phyloP scores from a whole-genome alignment of 1,140 invertebrate genomes.

The Drosophila nigromelanica region DNA sequence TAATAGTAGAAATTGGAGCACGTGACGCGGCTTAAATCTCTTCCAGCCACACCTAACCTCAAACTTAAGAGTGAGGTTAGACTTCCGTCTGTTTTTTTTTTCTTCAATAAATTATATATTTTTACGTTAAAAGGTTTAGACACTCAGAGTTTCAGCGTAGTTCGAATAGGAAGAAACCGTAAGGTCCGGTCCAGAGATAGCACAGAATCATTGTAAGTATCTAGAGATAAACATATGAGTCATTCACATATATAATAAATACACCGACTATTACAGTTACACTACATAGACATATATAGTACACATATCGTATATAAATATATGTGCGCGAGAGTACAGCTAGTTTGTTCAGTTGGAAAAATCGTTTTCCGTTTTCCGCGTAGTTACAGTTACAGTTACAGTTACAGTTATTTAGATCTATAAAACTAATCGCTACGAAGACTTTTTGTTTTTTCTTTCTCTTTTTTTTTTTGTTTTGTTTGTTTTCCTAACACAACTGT shows the following conservation, averaged over 20 bases:
- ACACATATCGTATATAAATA: slow-evolving; percentile 22
- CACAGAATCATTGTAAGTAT: slow-evolving; percentile 14
- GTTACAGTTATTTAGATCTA: slow-evolving; percentile 31
- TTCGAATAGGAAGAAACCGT: slow-evolving; percentile 78
- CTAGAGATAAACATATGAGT: slow-evolving; percentile 18
- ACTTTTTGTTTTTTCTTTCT: slow-evolving; percentile 50
- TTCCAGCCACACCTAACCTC: background rate
- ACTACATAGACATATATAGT: slow-evolving; percentile 51
- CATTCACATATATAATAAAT: slow-evolving; percentile 40
- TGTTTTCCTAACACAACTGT: slow-evolving; percentile 45
- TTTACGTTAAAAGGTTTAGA: slow-evolving; percentile 62
- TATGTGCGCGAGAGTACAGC: slow-evolving; percentile 46
- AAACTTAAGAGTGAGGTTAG: slow-evolving; percentile 4
- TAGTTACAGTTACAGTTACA: slow-evolving; percentile 15
- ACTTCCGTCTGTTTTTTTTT: background rate
- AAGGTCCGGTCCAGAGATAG: slow-evolving; percentile 45
- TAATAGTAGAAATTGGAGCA: slow-evolving; percentile 69
- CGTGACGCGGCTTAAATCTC: background rate
- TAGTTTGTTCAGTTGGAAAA: slow-evolving; percentile 80
- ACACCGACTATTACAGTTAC: slow-evolving; percentile 56
- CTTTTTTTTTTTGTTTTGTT: slow-evolving; percentile 18
- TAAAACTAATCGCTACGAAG: slow-evolving; percentile 63
- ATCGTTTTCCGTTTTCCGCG: slow-evolving; percentile 28
- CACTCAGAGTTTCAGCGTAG: slow-evolving; percentile 77
- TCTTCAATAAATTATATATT: slow-evolving; percentile 51